Percentiles rank a stretch among this genome's conserved stretches.
Evolutionary conservation across 2,113 vertebrate species (phyloP).

Genomic region (Girardinichthys multiradiatus): DNA sequence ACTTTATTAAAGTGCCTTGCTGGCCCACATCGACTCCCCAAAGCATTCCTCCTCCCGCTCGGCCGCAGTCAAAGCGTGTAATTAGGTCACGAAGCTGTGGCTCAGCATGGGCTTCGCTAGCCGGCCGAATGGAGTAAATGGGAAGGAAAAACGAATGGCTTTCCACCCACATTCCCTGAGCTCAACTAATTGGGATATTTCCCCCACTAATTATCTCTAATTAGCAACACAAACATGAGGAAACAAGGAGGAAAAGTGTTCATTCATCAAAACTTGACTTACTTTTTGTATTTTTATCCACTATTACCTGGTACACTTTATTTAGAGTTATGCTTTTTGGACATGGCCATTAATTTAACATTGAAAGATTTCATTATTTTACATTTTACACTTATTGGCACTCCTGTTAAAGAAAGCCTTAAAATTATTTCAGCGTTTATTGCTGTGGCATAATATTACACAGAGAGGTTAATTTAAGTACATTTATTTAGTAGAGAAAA

Average conservation of each 20-base stretch:
- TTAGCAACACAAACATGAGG: constrained; percentile 25
- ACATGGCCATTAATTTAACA: too few species aligned
- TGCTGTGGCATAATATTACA: too few species aligned
- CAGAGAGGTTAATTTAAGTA: too few species aligned
- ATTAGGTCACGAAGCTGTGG: constrained; percentile 67
- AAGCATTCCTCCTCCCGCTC: constrained; percentile 16
- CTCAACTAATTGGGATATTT: constrained; percentile 19
- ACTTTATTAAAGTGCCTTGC: constrained; percentile 54
- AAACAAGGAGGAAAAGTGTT: constrained; percentile 12
- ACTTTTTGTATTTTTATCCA: not conserved
- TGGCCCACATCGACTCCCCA: constrained; percentile 61
- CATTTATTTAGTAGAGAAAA: too few species aligned
- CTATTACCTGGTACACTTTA: not conserved
- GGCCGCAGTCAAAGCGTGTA: constrained; percentile 55
- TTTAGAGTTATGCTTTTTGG: not conserved
- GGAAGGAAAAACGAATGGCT: constrained; percentile 18
- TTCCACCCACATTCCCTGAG: constrained; percentile 34
- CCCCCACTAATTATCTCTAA: constrained; percentile 41
- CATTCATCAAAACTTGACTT: constrained; percentile 5
- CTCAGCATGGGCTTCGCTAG: constrained; percentile 51
- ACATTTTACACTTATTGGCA: too few species aligned
- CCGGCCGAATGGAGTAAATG: constrained; percentile 32
- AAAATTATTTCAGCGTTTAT: too few species aligned
- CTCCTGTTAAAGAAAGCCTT: too few species aligned
- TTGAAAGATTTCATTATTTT: too few species aligned